phyloP scores from a whole-genome alignment of 2,888 invertebrate genomes.

The Drosophila falleni region DNA sequence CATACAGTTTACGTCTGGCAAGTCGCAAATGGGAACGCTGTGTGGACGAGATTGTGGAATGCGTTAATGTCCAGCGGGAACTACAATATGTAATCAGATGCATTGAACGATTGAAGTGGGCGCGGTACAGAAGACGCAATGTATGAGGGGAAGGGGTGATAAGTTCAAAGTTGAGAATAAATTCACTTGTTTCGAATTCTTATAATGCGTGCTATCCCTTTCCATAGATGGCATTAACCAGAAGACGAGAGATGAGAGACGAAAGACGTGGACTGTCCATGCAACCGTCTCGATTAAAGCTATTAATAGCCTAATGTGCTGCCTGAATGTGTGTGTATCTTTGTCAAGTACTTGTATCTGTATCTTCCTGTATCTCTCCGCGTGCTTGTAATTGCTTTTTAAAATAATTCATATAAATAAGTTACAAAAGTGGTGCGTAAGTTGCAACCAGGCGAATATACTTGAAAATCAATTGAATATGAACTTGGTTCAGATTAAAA shows the following conservation, averaged over 20 bases:
- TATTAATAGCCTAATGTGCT: slow-evolving; percentile 23
- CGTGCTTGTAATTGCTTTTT: slow-evolving; percentile 29
- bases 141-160: slow-evolving; percentile 10
- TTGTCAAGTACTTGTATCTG: slow-evolving; percentile 11
- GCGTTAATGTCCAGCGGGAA: slow-evolving; percentile 46
- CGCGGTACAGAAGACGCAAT: slow-evolving; percentile 3
- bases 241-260: neutral
- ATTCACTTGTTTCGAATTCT: slow-evolving; percentile 23
- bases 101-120: slow-evolving; percentile 41
- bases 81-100: slow-evolving; percentile 32
- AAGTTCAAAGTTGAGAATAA: slow-evolving; percentile 54
- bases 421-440: slow-evolving; percentile 20
- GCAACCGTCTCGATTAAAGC: slow-evolving; percentile 8
- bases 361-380: slow-evolving; percentile 4
- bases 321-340: slow-evolving; percentile 1
- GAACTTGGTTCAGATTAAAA: neutral
- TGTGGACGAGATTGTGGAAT: slow-evolving; percentile 48
- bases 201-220: slow-evolving; percentile 8
- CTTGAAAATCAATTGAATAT: neutral
- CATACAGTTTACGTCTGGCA: slow-evolving; percentile 41
- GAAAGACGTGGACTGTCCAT: slow-evolving; percentile 3
- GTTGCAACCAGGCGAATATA: neutral
- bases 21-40: slow-evolving; percentile 47
- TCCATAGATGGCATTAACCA: neutral
- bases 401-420: slow-evolving; percentile 40